Base-by-base conservation (phyloP, 2,888 invertebrate species). In the Erynnis tages region DNA sequence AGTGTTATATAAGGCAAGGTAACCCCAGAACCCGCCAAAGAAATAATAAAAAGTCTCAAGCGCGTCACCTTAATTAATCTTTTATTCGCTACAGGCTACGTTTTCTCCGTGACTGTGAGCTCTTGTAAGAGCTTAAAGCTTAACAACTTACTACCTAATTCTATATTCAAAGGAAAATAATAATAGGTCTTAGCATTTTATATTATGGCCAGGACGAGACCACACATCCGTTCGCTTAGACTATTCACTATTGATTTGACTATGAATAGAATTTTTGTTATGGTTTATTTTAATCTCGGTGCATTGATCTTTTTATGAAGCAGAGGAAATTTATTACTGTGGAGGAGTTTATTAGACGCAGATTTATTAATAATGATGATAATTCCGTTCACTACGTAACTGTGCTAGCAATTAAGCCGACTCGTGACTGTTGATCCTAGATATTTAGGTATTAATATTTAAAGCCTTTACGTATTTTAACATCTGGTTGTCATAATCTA, bases 191-290 rank as follows among this genome's bases (percentile, higher is more conserved):
- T 10, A 8, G 14, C n/a, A 19, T 17, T 5, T 13, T 43, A 43
- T n/a, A n/a, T n/a, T n/a, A 27, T 43, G 43, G 11, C 11, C 17
- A 43, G 29, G 43, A 29, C 10, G 17, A 16, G 43, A 29, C 43
- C 43, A 17, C 27, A 46, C 29, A 46, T 32, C 21, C 37, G 7
- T 40, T 19, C 35, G 17, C 19, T 35, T 35, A 19, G 5, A 14
- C 34, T 7, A n/a, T 14, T 32, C 19, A 38, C 23, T 48, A 72
- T 72, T 74, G 69, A 72, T 68, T 68, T 19, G n/a, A 38, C 66
- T 38, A 69, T 66, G 59, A 69, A 71, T 69, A 71, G 68, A 65
- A 59, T 59, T 58, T 59, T 60, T 41, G 35, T 53, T 47, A 34
- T 38, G 45, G 34, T 48, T 58, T 62, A 66, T 53, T 52, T 57